Evolutionary conservation across 2,888 invertebrate species (phyloP).

Genomic region (Tuta absoluta): DNA sequence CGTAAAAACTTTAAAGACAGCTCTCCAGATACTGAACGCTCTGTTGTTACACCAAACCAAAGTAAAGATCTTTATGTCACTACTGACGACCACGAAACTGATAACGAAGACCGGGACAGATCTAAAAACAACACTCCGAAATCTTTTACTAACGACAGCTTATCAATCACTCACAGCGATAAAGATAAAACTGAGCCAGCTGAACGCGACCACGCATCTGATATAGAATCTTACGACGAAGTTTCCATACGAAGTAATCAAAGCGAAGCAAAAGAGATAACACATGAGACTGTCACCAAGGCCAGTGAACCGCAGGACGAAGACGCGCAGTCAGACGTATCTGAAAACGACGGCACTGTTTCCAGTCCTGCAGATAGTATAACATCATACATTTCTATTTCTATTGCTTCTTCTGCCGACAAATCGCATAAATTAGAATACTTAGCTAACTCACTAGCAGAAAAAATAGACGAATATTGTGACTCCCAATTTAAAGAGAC

Average conservation of each 20-base stretch:
- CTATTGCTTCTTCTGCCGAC: constrained; percentile 74
- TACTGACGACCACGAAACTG: constrained; percentile 66
- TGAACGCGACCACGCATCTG: constrained; percentile 43
- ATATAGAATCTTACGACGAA: constrained; percentile 55
- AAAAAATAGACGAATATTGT: constrained; percentile 79
- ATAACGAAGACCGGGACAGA: constrained; percentile 62
- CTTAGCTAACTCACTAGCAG: constrained; percentile 75
- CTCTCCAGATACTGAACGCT: constrained; percentile 72
- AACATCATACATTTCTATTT: constrained; percentile 78
- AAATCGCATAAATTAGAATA: constrained; percentile 76
- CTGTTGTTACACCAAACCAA: constrained; percentile 58
- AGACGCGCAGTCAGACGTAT: constrained; percentile 65
- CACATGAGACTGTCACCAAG: constrained; percentile 36
- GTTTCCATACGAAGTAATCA: constrained; percentile 55
- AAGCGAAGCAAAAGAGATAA: constrained; percentile 43
- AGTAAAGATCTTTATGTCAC: constrained; percentile 70
- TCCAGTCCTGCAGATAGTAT: constrained; percentile 76
- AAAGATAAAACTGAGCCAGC: constrained; percentile 53
- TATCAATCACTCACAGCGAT: constrained; percentile 61
- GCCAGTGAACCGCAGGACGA: constrained; percentile 43
- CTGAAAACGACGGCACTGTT: constrained; percentile 75
- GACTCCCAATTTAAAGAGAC: constrained; percentile 72
- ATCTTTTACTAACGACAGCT: constrained; percentile 71
- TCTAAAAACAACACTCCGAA: constrained; percentile 74
- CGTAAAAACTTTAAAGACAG: constrained; percentile 71